Evolutionary conservation across 2,113 vertebrate species (phyloP).

Genomic region (Arothron firmamentum): DNA sequence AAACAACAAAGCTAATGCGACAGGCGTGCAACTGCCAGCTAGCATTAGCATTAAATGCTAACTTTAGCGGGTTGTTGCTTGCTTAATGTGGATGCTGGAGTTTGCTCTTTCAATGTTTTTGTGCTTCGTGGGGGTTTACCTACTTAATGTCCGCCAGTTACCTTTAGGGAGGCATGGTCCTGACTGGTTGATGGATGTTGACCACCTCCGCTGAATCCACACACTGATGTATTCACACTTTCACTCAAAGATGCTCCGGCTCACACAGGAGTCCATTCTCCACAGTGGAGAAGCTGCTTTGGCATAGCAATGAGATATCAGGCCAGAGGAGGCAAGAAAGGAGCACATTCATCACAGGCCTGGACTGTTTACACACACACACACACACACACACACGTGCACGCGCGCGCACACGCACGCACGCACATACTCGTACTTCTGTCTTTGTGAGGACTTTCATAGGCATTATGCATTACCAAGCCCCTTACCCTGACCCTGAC

Average conservation of each 20-base stretch:
- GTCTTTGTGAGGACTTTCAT: no score
- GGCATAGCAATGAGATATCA: constrained; percentile 65
- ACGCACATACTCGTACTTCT: not conserved
- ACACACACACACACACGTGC: constrained; percentile 11
- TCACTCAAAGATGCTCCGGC: constrained; percentile 4
- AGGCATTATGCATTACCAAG: no score
- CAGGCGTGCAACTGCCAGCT: no score
- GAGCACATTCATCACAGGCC: constrained; percentile 56
- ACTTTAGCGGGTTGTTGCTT: no score
- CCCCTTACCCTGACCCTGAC: no score
- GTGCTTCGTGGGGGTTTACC: constrained; percentile 38
- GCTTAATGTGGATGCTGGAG: no score
- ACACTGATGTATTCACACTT: not conserved
- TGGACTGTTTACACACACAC: constrained; percentile 20
- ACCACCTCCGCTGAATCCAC: constrained; percentile 26
- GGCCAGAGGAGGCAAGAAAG: constrained; percentile 38
- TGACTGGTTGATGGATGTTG: constrained; percentile 50
- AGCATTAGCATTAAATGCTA: no score
- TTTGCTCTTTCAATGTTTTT: no score
- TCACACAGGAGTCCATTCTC: constrained; percentile 50
- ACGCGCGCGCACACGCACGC: constrained; percentile 13
- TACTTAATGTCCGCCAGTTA: constrained; percentile 50
- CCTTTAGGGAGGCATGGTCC: constrained; percentile 21
- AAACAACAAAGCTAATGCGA: no score
- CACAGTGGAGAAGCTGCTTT: constrained; percentile 30